These are phyloP conservation scores for Ochlodes sylvanus DNA, from an alignment of 2,888 invertebrate genomes.

Conservation along the genomic window DNA sequence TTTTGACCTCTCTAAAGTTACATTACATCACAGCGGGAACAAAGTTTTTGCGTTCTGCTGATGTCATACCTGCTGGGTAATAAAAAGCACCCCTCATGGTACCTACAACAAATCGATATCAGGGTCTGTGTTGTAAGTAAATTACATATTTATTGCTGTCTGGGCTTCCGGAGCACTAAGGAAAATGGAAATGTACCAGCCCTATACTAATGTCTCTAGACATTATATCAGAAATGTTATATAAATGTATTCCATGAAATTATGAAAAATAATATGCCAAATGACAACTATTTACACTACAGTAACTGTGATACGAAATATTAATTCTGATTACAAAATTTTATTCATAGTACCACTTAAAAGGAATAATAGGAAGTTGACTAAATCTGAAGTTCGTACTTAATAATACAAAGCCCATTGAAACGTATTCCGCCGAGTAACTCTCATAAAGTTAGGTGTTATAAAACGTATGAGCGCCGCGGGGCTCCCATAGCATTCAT, in stretches of 20 bases:
- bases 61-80: conserved; percentile 63
- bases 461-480: conserved; percentile 38
- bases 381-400: not conserved
- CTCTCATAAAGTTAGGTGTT: conserved; percentile 46
- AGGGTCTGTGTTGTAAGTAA: conserved; percentile 52
- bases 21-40: conserved; percentile 31
- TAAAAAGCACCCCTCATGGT: conserved; percentile 65
- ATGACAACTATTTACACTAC: no score
- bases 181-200: conserved; percentile 60
- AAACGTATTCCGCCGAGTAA: conserved; percentile 42
- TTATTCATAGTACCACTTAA: not conserved
- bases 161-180: conserved; percentile 56
- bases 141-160: conserved; percentile 75
- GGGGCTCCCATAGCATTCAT: conserved; percentile 20
- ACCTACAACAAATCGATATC: conserved; percentile 71
- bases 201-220: conserved; percentile 36
- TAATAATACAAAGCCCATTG: conserved; percentile 38
- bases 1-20: conserved; percentile 35
- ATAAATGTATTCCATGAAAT: not conserved
- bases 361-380: not conserved
- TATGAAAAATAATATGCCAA: no score
- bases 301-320: no score
- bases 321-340: not conserved
- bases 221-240: conserved; percentile 1
- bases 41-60: conserved; percentile 52